Percentiles rank a stretch among this genome's conserved stretches.
Evolutionary conservation across 2,113 vertebrate species (phyloP).

Genomic region (Ibidorhyncha struthersii): DNA sequence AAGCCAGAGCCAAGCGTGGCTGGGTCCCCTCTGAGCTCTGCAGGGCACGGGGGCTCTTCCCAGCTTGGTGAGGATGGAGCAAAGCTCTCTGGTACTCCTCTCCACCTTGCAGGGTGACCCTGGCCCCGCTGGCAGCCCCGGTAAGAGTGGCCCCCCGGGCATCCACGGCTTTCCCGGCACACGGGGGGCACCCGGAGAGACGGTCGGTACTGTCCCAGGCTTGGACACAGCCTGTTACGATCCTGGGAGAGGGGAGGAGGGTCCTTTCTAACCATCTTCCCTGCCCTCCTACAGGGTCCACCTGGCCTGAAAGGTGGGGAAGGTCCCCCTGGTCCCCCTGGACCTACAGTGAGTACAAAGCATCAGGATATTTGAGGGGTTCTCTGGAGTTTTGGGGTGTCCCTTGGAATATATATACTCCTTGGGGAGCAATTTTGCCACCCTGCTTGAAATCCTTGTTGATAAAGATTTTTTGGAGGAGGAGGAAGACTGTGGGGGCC

Average conservation of each 20-base stretch:
- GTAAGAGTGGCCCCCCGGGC: slow-evolving; percentile 87
- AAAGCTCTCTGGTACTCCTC: not conserved
- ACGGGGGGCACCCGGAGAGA: slow-evolving; percentile 80
- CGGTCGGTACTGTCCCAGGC: slow-evolving; percentile 62
- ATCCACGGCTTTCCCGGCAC: slow-evolving; percentile 84
- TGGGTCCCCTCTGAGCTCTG: not conserved
- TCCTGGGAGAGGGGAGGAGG: too few species aligned
- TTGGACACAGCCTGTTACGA: fast-evolving
- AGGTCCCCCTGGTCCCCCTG: slow-evolving; percentile 81
- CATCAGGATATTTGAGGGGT: fast-evolving
- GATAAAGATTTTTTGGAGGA: not conserved
- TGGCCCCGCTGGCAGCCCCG: slow-evolving; percentile 79
- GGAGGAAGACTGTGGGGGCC: not conserved
- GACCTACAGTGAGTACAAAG: slow-evolving; percentile 78
- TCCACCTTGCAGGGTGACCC: slow-evolving; percentile 82
- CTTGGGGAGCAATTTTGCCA: not conserved
- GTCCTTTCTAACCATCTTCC: not conserved
- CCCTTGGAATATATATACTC: fast-evolving
- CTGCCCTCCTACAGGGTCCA: slow-evolving; percentile 76
- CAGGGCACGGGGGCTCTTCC: not conserved
- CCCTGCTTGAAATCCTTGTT: not conserved
- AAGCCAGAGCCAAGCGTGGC: not conserved
- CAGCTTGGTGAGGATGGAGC: fast-evolving
- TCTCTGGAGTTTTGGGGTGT: not conserved
- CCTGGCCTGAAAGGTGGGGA: slow-evolving; percentile 89